phyloP scores from a whole-genome alignment of 2,113 vertebrate genomes.

The Rhipidura dahli region DNA sequence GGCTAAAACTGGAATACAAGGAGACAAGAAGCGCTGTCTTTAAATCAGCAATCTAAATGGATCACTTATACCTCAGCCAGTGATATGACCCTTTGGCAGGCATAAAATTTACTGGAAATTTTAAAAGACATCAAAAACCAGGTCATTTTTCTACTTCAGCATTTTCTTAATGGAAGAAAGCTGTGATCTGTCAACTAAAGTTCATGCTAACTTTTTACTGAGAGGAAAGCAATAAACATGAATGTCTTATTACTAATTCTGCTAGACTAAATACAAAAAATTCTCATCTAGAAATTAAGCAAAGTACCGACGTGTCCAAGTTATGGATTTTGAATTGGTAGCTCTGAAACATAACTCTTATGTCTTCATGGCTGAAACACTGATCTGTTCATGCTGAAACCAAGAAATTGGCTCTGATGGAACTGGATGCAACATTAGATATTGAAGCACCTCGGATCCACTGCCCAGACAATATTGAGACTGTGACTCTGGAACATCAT shows the following conservation, averaged over 20 bases:
- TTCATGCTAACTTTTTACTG: not conserved
- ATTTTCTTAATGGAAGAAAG: not conserved
- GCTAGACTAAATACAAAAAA: not conserved
- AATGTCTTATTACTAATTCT: not conserved
- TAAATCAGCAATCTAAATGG: not conserved
- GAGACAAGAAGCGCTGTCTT: not conserved
- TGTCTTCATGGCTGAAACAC: not conserved
- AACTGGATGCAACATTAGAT: constrained; percentile 68
- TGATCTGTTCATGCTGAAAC: not conserved
- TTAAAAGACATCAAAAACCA: not conserved
- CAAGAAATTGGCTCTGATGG: not conserved
- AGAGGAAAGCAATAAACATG: not conserved
- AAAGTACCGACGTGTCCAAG: not conserved
- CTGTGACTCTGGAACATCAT: constrained; percentile 82
- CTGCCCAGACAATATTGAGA: constrained; percentile 85
- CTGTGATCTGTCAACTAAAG: not conserved
- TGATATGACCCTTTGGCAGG: not conserved
- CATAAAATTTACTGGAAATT: not conserved
- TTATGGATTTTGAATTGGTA: not conserved
- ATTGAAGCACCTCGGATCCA: constrained; percentile 83
- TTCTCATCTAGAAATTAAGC: not conserved
- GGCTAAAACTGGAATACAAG: not conserved
- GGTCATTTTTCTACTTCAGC: not conserved
- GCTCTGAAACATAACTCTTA: not conserved
- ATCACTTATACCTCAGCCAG: not conserved